Base-by-base conservation (phyloP, 2,888 invertebrate genomes). In the Stenolophus ochropezus region DNA sequence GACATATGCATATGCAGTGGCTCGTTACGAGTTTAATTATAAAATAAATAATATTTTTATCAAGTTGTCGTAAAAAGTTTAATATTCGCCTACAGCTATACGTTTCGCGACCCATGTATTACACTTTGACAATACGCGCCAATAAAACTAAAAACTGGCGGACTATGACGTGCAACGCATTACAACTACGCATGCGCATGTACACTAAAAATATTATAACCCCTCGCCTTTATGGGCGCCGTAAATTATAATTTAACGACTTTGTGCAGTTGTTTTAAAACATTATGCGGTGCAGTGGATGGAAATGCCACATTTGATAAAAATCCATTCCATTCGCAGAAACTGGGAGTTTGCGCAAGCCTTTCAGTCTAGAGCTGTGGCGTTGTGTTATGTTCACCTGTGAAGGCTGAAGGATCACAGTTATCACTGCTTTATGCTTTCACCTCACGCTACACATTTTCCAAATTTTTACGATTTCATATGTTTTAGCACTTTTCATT, bases 161-260 rank as follows among this genome's bases (percentile, higher is more conserved):
- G 23, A 49, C 21, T 73, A 47, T 73, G 49, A 73, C 73, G 73
- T 49, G 20, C 25, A 73, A 20, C 49, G 49, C 49, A 73, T 73
- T 27, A 49, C 49, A 73, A 49, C 87, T 87, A 69, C 75, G 82
- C 73, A 76, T 65, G 71, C 77, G 77, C 87, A 87, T 87, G 86
- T 87, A 86, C 86, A 87, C 87, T 87, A 89, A 89, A 89, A 89
- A 88, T 89, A 89, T 89, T 89, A 89, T 87, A 88, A 88, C 88
- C 87, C 88, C 75, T 86, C 87, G 88, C 88, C 88, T 89, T 89
- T 89, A 89, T 86, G 88, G 85, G 85, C 79, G 86, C 85, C 87
- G 86, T 89, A 89, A 89, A 89, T 89, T 89, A 89, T 86, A 86
- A 85, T 89, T 89, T 89, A 89, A 89, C 89, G 89, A 89, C 88